A percentile compares a stretch with the other conserved stretches of the same genome.
phyloP scores from a whole-genome alignment of 2,797 vertebrate species.

The Chelonia mydas region DNA sequence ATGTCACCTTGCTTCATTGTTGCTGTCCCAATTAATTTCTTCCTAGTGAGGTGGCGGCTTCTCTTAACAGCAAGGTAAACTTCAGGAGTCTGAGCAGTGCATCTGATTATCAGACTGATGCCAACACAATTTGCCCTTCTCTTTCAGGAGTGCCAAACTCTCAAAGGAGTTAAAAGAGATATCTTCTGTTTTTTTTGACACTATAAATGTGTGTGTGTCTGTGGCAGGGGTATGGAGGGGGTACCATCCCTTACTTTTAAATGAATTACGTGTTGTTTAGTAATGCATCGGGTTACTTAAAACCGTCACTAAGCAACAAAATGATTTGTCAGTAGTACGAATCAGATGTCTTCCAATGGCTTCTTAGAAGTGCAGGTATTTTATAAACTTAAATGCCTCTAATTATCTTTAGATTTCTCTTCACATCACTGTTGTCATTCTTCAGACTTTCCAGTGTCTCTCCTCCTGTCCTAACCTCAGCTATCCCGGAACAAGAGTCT shows the following conservation, averaged over 20 bases:
- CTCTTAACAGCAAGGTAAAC: background rate
- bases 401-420: conserved; percentile 43
- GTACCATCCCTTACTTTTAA: conserved; percentile 39
- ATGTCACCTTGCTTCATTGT: conserved; percentile 71
- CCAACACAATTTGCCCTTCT: conserved; percentile 45
- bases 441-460: background rate
- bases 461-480: background rate
- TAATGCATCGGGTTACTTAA: conserved; percentile 58
- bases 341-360: background rate
- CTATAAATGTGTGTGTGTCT: conserved; percentile 1
- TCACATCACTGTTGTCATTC: background rate
- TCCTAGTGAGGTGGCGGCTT: conserved; percentile 9
- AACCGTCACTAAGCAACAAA: conserved; percentile 69
- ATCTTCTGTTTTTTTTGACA: background rate
- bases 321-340: conserved; percentile 55
- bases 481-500: background rate
- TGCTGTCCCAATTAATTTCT: conserved; percentile 50
- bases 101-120: conserved; percentile 45
- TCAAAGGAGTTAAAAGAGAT: background rate
- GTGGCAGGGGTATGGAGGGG: background rate
- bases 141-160: background rate
- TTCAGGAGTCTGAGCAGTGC: conserved; percentile 4
- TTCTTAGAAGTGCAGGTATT: conserved; percentile 54
- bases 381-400: conserved; percentile 28
- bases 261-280: conserved; percentile 59